Evolutionary conservation across 2,888 invertebrate species (phyloP), one percentile per base, ranked within the genome.

Genomic region (Diarsia rubi): DNA sequence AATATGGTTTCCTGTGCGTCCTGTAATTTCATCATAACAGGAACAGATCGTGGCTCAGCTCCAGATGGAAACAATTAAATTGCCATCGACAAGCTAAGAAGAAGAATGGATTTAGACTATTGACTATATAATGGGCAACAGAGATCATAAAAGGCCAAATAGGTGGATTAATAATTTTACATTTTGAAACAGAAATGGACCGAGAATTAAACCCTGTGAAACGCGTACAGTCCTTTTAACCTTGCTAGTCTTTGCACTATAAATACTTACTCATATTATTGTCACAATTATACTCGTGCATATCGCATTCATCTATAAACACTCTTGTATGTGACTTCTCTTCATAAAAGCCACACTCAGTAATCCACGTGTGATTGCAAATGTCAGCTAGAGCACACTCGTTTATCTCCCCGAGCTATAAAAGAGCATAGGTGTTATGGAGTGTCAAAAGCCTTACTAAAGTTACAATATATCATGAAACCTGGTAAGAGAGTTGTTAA

Each of bases 281-380:
- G 80, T 95, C 95, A 65, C 95, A 95, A 75, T 93, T 94, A 69
- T 88, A 94, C 83, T 95, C 95, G 9, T 64, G 88, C 83, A 94
- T 73, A 68, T 95, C 95, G 65, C 95, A 95, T 27, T 94, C 91
- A 67, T 95, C 95, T 21, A 91, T 86, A 75, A 95, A 95, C 1
- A 94, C 59, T 68, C 91, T 90, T 64, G 79, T 78, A 21, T 88
- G 57, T 2, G 52, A 64, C 0, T 70, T 77, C 0, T 78, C 80
- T 12, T 77, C 75, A 57, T 92, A 90, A 9, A 74, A 74, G 0
- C 91, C 95, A 63, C 95, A 95, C 54, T 93, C 94, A 0, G 93
- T 91, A 3, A 93, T 91, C 91, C 92, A 93, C 0, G 95, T 95
- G 78, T 95, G 95, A 73, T 95, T 95, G 80, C 95, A 95, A 42